Evolutionary conservation across 1,140 invertebrate genomes (phyloP).

Genomic region (Apis cerana): DNA sequence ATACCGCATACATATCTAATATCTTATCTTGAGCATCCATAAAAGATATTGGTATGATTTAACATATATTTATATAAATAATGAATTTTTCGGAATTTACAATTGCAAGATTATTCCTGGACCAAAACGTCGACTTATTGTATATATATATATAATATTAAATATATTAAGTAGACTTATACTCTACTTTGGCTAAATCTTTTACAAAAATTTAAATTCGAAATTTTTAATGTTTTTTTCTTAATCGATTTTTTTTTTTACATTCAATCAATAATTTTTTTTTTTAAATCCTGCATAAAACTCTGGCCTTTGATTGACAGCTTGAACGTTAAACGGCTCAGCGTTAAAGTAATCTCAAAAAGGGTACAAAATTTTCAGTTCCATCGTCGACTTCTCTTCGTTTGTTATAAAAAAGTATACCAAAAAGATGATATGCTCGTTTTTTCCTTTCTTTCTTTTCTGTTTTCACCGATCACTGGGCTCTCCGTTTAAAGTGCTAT

Average conservation of each 20-base stretch:
- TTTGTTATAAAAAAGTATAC: constrained; percentile 56
- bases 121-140: constrained; percentile 65
- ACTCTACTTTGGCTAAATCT: constrained; percentile 69
- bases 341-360: constrained; percentile 68
- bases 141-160: constrained; percentile 61
- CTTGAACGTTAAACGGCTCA: constrained; percentile 54
- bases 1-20: constrained; percentile 16
- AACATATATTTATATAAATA: constrained; percentile 58
- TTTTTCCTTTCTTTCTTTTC: neutral
- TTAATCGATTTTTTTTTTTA: constrained; percentile 34
- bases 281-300: constrained; percentile 59
- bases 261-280: constrained; percentile 37
- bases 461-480: constrained; percentile 31
- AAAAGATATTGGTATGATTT: constrained; percentile 58
- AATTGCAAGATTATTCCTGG: constrained; percentile 68
- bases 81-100: constrained; percentile 68
- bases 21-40: constrained; percentile 60
- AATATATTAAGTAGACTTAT: constrained; percentile 71
- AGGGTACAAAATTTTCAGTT: constrained; percentile 56
- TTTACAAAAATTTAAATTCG: constrained; percentile 69
- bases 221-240: constrained; percentile 50
- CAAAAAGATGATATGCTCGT: constrained; percentile 65
- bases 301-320: constrained; percentile 57
- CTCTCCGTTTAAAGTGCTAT: constrained; percentile 36
- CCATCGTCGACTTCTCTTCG: constrained; percentile 40